Conservation (phyloP, 2,797 vertebrate genomes). For the Macropodus opercularis region DNA sequence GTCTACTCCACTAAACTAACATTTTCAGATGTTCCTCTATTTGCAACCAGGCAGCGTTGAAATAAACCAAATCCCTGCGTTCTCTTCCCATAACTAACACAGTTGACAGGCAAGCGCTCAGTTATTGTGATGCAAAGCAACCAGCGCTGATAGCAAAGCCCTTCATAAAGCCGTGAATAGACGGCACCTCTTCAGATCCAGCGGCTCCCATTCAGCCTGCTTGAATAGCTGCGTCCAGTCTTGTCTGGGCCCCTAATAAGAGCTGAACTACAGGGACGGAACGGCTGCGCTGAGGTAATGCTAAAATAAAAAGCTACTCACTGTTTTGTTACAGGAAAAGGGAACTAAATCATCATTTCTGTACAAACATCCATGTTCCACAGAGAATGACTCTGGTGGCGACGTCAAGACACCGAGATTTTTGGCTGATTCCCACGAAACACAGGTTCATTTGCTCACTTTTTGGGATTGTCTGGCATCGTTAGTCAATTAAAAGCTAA, state of each 20-base stretch:
- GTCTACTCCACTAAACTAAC: not conserved
- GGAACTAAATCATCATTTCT: too few relatives aligned
- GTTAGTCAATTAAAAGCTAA: too few relatives aligned
- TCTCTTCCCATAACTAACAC: conserved; percentile 58
- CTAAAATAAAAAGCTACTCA: conserved; percentile 24
- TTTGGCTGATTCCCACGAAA: too few relatives aligned
- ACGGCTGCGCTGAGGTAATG: conserved; percentile 32
- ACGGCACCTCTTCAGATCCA: conserved; percentile 51
- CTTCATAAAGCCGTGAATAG: conserved; percentile 47
- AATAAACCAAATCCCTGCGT: conserved; percentile 36
- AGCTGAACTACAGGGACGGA: conserved; percentile 64
- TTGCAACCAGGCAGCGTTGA: conserved; percentile 28
- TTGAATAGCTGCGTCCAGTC: conserved; percentile 57
- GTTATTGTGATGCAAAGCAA: conserved; percentile 72
- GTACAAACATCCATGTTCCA: too few relatives aligned
- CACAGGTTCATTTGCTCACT: too few relatives aligned
- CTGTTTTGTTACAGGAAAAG: too few relatives aligned
- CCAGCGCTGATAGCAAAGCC: conserved; percentile 44
- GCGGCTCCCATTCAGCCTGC: conserved; percentile 52
- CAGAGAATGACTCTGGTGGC: too few relatives aligned
- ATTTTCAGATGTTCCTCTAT: conserved; percentile 15
- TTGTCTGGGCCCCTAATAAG: conserved; percentile 44
- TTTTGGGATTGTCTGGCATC: too few relatives aligned
- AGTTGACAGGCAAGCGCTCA: conserved; percentile 38
- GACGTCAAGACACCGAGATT: too few relatives aligned